Conservation (phyloP, 2,113 vertebrate genomes). For the Lamprotornis superbus region DNA sequence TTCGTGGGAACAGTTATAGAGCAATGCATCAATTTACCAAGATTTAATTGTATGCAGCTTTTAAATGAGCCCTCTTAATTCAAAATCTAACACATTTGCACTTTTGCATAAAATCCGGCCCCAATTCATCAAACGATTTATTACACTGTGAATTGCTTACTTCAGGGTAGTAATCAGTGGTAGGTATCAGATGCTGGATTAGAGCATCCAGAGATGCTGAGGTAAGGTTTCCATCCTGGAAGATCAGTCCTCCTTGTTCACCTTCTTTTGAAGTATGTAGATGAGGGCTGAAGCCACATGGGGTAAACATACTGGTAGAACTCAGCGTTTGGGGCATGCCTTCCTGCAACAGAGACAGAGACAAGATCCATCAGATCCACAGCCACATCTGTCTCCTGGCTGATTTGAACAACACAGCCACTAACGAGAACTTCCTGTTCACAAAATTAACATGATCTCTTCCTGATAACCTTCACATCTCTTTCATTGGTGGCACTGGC, state of each 20-base stretch:
- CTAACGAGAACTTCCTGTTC: neutral
- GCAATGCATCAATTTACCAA: neutral
- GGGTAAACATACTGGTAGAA: conserved; percentile 86
- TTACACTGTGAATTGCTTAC: conserved; percentile 67
- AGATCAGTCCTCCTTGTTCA: conserved; percentile 79
- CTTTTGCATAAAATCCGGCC: conserved; percentile 15
- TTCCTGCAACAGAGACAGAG: conserved; percentile 67
- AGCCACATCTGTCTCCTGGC: neutral
- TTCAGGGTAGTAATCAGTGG: conserved; percentile 90
- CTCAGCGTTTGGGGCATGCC: conserved; percentile 88
- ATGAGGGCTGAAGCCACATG: conserved; percentile 82
- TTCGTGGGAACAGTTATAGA: neutral
- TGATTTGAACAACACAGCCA: neutral
- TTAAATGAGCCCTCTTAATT: conserved; percentile 45
- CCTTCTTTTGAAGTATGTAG: conserved; percentile 78
- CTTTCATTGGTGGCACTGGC: neutral
- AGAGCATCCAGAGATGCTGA: conserved; percentile 91
- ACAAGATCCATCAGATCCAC: neutral
- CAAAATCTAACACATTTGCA: conserved; percentile 32
- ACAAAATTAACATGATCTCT: neutral
- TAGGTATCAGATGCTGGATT: conserved; percentile 90
- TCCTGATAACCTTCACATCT: neutral
- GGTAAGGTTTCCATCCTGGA: conserved; percentile 82
- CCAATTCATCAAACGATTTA: conserved; percentile 41
- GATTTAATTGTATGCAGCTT: conserved; percentile 25